Base-by-base conservation (phyloP, 2,797 vertebrate genomes). In the Amniataba percoides region DNA sequence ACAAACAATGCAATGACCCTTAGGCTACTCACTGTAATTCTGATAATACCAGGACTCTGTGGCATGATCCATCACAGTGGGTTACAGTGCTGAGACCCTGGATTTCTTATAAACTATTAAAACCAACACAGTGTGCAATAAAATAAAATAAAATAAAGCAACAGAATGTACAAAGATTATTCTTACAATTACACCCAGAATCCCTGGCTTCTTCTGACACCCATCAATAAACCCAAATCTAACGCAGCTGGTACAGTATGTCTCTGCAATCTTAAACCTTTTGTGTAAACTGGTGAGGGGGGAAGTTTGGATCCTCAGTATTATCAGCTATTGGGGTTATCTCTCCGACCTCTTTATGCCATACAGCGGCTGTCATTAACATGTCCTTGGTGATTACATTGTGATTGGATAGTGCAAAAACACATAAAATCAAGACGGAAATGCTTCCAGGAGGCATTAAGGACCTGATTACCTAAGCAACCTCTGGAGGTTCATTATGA, bases 351-450 rank as follows among this genome's bases (percentile, higher is more conserved):
- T 81, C 79, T 87, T 88, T 74, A 86, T 87, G 71, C 73, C 71
- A 52, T 82, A 67, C 27, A 80, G 69, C 63, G 78, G 66, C 67
- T 85, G 85, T 78, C 89, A 87, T 91, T 89, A 90, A 78, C 83
- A 89, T 77, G 74, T 74, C 81, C 65, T 72, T 36, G 64, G 83
- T 82, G 83, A 90, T 90, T 88, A 82, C 80, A 68, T 76, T 88
- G 84, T 86, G 82, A 93, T 91, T 92, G 91, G 87, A 88, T 85
- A 63, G 79, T 48, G 65, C 58, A 75, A 86, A 87, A 89, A 81
- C 85, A 83, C 87, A 88, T 89, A 81, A 89, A 84, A 87, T 74
- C 81, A 77, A 81, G 69, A 86, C 77, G 65, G 64, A 90, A 87
- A 85, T 71, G 72, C 78, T 85, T 86, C 70, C 53, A 81, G 73